Evolutionary conservation across 2,797 vertebrate genomes (phyloP), one percentile per base, ranked within the genome.

Genomic region (Megaceryle alcyon): DNA sequence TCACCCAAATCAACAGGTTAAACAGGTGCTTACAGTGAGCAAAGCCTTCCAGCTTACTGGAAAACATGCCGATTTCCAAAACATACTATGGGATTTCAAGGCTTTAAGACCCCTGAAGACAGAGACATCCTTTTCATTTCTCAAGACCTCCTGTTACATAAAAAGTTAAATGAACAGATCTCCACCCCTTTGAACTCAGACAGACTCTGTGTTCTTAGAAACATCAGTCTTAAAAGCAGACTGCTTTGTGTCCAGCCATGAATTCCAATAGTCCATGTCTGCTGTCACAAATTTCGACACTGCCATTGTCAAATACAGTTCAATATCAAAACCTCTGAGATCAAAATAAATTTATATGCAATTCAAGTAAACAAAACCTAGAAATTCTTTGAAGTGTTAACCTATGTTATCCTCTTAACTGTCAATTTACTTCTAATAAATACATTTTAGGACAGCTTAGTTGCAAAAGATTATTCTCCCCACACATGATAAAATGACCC

Each of bases 1-100:
- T 66, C 54, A 51, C 75, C 88, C 17, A 88, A 46, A 86, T 76
- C 77, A 96, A 84, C 70, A 93, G 59, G 77, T 92, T 86, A 92
- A 92, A 56, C 77, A 86, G 35, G 35, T 35, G 90, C 31, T 70
- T 53, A 53, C 2, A 61, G 28, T 1, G 3, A 88, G 51, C 43
- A 90, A 96, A 88, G 72, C 46, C 76, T 86, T 94, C 69, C 70
- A 92, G 56, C 35, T 76, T 59, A 66, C 48, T 73, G 63, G 80
- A 94, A 92, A 94, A 92, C 31, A 84, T 2, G 10, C 4, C 0
- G 0, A 88, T 73, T 80, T 88, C 68, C 77, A 88, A 92, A 93
- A 73, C 20, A 53, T 10, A 35, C 60, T 68, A 35, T 17, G 23
- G 41, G 80, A 88, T 83, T 73, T 39, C 80, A 86, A 91, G 41